Base-by-base conservation (phyloP, 2,888 invertebrate species). In the Scaptomyza tumidula region DNA sequence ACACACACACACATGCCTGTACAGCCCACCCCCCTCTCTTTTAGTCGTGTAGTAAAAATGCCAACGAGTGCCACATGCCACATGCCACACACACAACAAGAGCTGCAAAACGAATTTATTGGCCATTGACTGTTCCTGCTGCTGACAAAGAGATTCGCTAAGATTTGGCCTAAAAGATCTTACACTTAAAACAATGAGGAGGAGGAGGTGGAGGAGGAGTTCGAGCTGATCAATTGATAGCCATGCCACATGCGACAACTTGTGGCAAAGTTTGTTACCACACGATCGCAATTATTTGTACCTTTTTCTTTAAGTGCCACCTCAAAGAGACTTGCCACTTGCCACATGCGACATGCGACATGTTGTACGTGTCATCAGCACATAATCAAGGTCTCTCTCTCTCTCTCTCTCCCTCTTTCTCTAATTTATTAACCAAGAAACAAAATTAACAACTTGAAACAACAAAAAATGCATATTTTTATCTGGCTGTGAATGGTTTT, bases 31-130 rank as follows among this genome's bases (percentile, higher is more conserved):
- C n/a, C n/a, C n/a, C n/a, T n/a, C n/a, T n/a, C n/a, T n/a, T n/a
- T n/a, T n/a, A 19, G 19, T 1, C 19, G 2, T 19, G 19, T 19
- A 19, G 19, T 19, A 19, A 19, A 19, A 19, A 49, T 31, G 49
- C 19, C 58, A 54, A 64, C 50, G 56, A 35, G 43, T 55, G 65
- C 65, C 58, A 52, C 76, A 74, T 61, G 62, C 53, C 71, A 61
- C 63, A 69, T 56, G 69, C 57, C 83, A 57, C 83, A 57, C 53
- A 63, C 60, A 52, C 58, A 72, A 55, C 66, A 46, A 48, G 14
- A 61, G 56, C 63, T 19, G 19, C 19, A 19, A 19, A 19, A 1
- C 2, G 56, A 83, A 76, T 66, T 76, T 79, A 79, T 83, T 71
- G 80, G 24, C 57, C 65, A 74, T 74, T 75, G 55, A 58, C 72